Evolutionary conservation across 1,140 invertebrate species (phyloP).

Genomic region (Pseudoatta argentina): DNA sequence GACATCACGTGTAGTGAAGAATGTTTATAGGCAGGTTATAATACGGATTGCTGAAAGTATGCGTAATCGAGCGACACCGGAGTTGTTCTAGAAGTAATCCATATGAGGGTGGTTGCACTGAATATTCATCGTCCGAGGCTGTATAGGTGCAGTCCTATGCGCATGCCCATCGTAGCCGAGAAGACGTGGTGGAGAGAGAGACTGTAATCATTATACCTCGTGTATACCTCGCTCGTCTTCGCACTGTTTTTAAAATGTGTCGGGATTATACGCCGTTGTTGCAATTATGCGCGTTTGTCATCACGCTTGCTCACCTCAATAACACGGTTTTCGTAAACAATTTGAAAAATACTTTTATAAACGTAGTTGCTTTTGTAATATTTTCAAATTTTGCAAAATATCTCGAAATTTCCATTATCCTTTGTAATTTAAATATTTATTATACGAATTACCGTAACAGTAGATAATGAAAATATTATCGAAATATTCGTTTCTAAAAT

Average conservation of each 20-base stretch:
- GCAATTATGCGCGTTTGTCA: slow-evolving; percentile 49
- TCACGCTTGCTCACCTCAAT: slow-evolving; percentile 23
- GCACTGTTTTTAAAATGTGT: slow-evolving; percentile 48
- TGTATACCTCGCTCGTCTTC: slow-evolving; percentile 29
- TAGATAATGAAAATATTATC: neutral
- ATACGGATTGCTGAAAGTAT: slow-evolving; percentile 24
- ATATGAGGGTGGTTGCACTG: slow-evolving; percentile 64
- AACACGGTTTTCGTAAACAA: slow-evolving; percentile 26
- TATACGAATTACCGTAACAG: neutral
- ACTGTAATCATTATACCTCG: slow-evolving; percentile 69
- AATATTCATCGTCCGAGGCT: slow-evolving; percentile 64
- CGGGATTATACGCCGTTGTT: slow-evolving; percentile 8
- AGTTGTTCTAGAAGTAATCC: slow-evolving; percentile 62
- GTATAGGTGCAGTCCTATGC: slow-evolving; percentile 30
- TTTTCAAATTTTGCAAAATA: neutral
- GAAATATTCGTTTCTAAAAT: neutral
- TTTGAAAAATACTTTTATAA: slow-evolving; percentile 8
- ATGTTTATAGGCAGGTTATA: slow-evolving; percentile 14
- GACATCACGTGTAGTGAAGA: neutral
- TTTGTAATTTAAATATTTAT: neutral
- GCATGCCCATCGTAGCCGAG: slow-evolving; percentile 38
- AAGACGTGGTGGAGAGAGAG: slow-evolving; percentile 30
- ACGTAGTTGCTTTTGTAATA: neutral
- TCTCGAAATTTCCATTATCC: neutral
- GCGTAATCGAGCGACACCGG: slow-evolving; percentile 55